Base-by-base conservation (phyloP, 2,113 vertebrate genomes). In the Podarcis muralis region DNA sequence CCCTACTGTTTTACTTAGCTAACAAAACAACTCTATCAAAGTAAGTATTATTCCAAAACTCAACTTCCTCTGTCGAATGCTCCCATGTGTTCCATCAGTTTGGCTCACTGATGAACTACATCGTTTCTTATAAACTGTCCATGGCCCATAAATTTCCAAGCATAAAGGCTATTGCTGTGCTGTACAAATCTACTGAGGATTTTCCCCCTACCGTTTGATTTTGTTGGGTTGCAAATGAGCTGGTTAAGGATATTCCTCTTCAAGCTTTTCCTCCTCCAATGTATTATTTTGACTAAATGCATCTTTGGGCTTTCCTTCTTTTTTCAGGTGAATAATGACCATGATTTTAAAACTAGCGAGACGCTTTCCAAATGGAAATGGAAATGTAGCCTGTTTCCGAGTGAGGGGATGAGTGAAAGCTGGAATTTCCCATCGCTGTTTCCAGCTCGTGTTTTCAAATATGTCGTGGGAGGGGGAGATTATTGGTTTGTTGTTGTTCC, bases 81-180 rank as follows among this genome's bases (percentile, higher is more conserved):
- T 96, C 97, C 97, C 96, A 95, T 95, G 97, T 97, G 97, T 96
- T 98, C 97, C 96, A 97, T 97, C 97, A 94, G 97, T 97, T 97
- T 97, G 96, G 96, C 95, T 95, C 97, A 97, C 97, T 98, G 98
- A 98, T 98, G 97, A 98, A 98, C 98, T 98, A 97, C 98, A 97
- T 97, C 97, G 96, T 98, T 98, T 97, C 98, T 98, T 98, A 98
- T 98, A 98, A 99, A 98, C 98, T 98, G 97, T 98, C 98, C 97
- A 98, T 98, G 98, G 97, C 97, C 97, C 98, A 98, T 99, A 99
- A 99, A 99, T 98, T 97, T 97, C 96, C 97, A 97, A 95, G 97
- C 96, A 97, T 97, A 95, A 97, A 98, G 97, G 97, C 96, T 96
- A 98, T 98, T 97, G 96, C 97, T 96, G 96, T 97, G 95, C 97